Conservation (phyloP, 2,888 invertebrate species). For the Dioctria linearis region DNA sequence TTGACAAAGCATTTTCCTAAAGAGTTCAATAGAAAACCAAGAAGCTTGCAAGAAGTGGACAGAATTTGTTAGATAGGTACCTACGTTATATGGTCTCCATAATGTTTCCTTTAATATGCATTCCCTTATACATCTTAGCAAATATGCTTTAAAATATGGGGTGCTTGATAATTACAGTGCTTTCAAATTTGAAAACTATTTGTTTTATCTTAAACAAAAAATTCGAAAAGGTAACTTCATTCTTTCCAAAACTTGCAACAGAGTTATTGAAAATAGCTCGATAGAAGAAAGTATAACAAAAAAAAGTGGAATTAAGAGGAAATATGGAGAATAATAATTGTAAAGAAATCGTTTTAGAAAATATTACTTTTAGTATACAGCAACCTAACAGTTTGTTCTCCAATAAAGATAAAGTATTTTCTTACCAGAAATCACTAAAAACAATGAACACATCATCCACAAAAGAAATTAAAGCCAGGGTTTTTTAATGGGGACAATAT, state of each 20-base stretch:
- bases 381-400: background rate
- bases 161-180: background rate
- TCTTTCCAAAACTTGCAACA: slow-evolving; percentile 4
- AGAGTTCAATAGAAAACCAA: slow-evolving; percentile 2
- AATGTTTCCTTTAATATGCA: background rate
- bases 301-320: background rate
- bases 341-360: background rate
- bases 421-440: background rate
- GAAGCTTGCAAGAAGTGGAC: background rate
- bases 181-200: slow-evolving; percentile 24
- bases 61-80: background rate
- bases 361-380: background rate
- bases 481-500: background rate
- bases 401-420: background rate
- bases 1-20: background rate
- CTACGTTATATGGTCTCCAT: background rate
- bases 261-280: background rate
- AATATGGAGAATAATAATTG: background rate
- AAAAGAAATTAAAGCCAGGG: background rate
- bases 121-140: background rate
- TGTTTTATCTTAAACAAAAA: background rate
- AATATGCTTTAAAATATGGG: background rate
- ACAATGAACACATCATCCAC: background rate
- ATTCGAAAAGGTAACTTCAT: slow-evolving; percentile 4
- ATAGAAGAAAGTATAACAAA: background rate